Percentiles rank a stretch among this genome's conserved stretches.
These are phyloP conservation scores for Oenanthe melanoleuca DNA, from an alignment of 2,113 vertebrate genomes.

Conservation along the genomic window DNA sequence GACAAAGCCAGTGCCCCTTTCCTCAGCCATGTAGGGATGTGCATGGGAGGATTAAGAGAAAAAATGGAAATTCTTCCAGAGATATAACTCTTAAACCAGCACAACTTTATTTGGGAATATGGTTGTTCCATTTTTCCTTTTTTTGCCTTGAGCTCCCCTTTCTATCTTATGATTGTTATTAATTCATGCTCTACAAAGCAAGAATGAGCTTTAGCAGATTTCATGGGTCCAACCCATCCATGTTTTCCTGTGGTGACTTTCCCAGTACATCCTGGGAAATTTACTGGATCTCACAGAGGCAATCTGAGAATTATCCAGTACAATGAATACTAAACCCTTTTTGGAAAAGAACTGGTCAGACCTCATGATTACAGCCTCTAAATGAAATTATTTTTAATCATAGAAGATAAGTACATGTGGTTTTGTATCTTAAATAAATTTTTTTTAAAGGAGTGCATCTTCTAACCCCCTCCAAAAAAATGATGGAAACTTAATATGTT, in stretches of 20 bases:
- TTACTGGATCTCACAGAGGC: neutral
- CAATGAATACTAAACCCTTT: neutral
- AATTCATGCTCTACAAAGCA: neutral
- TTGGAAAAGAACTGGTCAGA: neutral
- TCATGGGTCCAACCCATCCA: neutral
- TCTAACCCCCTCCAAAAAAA: neutral
- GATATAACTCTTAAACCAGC: accelerated
- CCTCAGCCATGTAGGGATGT: neutral
- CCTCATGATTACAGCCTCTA: neutral
- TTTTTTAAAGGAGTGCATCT: neutral
- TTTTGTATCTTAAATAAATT: neutral
- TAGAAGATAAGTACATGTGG: neutral
- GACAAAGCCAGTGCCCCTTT: neutral
- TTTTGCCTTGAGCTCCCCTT: neutral
- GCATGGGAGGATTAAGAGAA: accelerated
- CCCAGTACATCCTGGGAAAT: neutral
- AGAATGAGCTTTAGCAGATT: neutral
- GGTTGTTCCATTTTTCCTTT: neutral
- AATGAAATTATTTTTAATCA: neutral
- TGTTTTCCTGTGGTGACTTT: neutral
- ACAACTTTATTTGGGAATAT: neutral
- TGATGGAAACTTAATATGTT: neutral
- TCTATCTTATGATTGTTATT: neutral
- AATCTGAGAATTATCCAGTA: neutral
- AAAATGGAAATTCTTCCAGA: accelerated